phyloP scores from a whole-genome alignment of 2,797 vertebrate genomes.

The Helarctos malayanus region DNA sequence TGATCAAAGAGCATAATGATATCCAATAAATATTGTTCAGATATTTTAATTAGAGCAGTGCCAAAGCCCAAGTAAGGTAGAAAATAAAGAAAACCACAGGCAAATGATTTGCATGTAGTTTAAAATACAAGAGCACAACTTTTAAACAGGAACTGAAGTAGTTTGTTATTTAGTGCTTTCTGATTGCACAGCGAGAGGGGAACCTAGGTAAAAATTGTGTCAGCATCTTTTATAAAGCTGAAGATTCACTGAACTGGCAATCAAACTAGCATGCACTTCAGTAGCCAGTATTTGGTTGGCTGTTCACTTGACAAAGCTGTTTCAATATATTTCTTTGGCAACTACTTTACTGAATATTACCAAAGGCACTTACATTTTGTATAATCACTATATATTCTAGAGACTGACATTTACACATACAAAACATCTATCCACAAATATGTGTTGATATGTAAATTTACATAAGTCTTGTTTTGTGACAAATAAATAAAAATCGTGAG shows the following conservation, averaged over 20 bases:
- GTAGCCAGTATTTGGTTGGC: background rate
- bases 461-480: background rate
- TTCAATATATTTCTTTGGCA: constrained; percentile 39
- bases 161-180: constrained; percentile 6
- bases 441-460: background rate
- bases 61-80: background rate
- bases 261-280: background rate
- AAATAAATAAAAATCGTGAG: constrained; percentile 1
- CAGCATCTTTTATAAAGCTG: background rate
- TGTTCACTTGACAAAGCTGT: background rate
- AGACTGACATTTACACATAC: constrained; percentile 18
- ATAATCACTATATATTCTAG: constrained; percentile 6
- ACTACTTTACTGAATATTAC: background rate
- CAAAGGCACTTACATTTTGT: background rate
- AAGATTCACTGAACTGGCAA: background rate
- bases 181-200: background rate
- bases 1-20: constrained; percentile 80
- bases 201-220: background rate
- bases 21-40: constrained; percentile 6
- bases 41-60: background rate
- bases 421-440: background rate
- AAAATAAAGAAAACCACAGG: constrained; percentile 29
- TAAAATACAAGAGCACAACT: background rate
- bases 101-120: background rate
- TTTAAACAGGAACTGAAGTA: constrained; percentile 11